phyloP scores from a whole-genome alignment of 2,113 vertebrate species.

The Sinosuthora webbiana region DNA sequence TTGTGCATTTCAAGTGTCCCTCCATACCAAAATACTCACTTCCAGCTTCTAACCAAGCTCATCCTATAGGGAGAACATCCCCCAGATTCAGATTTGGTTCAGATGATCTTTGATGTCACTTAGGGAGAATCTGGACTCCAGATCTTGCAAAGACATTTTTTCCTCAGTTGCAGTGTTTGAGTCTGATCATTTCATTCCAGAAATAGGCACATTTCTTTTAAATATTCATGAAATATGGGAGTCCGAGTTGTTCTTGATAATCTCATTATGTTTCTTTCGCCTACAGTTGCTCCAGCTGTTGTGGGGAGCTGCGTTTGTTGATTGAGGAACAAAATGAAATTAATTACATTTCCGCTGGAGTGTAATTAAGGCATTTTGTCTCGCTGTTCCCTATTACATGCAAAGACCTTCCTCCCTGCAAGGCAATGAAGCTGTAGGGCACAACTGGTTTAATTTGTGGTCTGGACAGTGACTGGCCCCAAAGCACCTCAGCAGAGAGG shows the following conservation, averaged over 20 bases:
- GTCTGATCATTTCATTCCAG: not conserved
- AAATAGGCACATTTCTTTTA: not conserved
- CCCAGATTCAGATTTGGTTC: not conserved
- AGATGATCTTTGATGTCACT: not conserved
- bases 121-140: not conserved
- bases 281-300: not conserved
- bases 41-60: not conserved
- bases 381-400: not conserved
- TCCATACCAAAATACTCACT: not conserved
- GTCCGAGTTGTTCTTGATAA: not conserved
- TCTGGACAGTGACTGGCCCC: not conserved
- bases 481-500: not conserved
- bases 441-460: not conserved
- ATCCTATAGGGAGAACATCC: not conserved
- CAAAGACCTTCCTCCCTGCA: not conserved
- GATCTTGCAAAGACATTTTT: not conserved
- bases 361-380: constrained; percentile 8
- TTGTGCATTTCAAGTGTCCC: not conserved
- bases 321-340: not conserved
- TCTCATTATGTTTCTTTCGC: not conserved
- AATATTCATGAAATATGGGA: not conserved
- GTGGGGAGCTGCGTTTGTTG: not conserved
- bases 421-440: not conserved
- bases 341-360: not conserved
- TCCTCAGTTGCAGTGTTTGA: not conserved